Evolutionary conservation across 2,113 vertebrate species (phyloP), one percentile per base, ranked within the genome.

Genomic region (Dasyornis broadbenti): DNA sequence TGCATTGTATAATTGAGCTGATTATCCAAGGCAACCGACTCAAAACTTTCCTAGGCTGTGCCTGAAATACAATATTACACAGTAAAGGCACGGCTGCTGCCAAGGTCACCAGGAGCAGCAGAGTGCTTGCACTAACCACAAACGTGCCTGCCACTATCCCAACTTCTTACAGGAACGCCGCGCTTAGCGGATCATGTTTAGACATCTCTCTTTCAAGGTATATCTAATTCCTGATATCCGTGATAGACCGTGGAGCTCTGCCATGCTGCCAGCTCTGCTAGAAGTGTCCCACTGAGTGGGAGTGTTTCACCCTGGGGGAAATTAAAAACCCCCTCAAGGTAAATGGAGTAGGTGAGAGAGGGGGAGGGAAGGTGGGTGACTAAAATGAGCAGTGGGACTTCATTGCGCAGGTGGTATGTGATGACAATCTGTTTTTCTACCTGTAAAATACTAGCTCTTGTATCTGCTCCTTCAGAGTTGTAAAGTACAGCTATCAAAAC

Each of bases 41-140:
- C 75, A 83, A 95, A 95, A 89, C 72, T 91, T 92, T 75, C 75
- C 70, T 53, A 61, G 83, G 50, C 85, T 84, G 73, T 9, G 56
- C 76, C 66, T 73, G 92, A 83, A 93, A 93, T 54, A 78, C 87
- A 94, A 33, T 90, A 94, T 75, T 33, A 11, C 61, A 13, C 2
- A 90, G 82, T 47, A 89, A 91, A 96, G 92, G 86, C 72, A 82
- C 12, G 4, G 86, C 78, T 8, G 64, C 53, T 2, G 2, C 57
- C 33, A 39, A 76, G 65, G 73, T 85, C 75, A 94, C 82, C 45
- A 7, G 40, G 68, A 89, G 59, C 94, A 89, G 77, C 52, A 49
- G 76, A 82, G 56, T 31, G 59, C 52, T 83, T 69, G 45, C 81
- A 45, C 45, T 79, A 81, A 76, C 69, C 69, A 49, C n/a, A 60